These are phyloP conservation scores for Diplosoma virens DNA, from an alignment of 23 tunicate species.

Conservation along the genomic window DNA sequence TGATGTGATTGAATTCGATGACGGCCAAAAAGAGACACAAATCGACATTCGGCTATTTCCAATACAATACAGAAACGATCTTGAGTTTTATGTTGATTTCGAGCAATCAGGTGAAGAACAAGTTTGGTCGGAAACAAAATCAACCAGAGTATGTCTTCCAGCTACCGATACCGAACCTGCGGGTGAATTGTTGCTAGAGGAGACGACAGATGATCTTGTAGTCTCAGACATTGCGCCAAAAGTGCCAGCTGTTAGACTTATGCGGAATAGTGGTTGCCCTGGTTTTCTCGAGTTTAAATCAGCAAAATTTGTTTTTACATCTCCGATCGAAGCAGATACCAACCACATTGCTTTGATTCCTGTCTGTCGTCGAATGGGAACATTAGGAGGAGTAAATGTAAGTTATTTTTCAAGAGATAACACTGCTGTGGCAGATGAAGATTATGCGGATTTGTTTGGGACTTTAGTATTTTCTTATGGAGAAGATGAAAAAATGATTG, in stretches of 20 bases:
- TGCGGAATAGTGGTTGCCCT: too few relatives aligned
- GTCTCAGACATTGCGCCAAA: background rate
- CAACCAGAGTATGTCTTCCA: slow-evolving; percentile 11
- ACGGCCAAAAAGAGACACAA: too few relatives aligned
- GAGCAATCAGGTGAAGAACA: slow-evolving; percentile 2
- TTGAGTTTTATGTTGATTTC: slow-evolving; percentile 23
- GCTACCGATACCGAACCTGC: slow-evolving; percentile 44
- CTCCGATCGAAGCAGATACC: background rate
- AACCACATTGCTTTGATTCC: slow-evolving; percentile 39
- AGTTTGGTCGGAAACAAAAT: background rate
- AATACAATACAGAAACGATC: slow-evolving; percentile 21
- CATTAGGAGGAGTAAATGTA: slow-evolving; percentile 69
- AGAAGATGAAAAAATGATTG: slow-evolving; percentile 44
- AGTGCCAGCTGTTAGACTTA: too few relatives aligned
- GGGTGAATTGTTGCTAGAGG: background rate
- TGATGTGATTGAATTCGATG: too few relatives aligned
- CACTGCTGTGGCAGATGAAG: slow-evolving; percentile 84
- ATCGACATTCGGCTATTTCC: slow-evolving; percentile 8
- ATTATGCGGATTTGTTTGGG: slow-evolving; percentile 66
- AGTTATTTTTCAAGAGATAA: slow-evolving; percentile 84
- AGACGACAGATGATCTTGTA: background rate
- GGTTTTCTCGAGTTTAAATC: slow-evolving; percentile 55
- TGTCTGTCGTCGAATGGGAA: slow-evolving; percentile 65
- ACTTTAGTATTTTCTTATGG: slow-evolving; percentile 67
- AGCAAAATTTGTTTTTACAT: slow-evolving; percentile 23